phyloP scores from a whole-genome alignment of 92 coral and sea anemone species.

The Diadumene lineata region DNA sequence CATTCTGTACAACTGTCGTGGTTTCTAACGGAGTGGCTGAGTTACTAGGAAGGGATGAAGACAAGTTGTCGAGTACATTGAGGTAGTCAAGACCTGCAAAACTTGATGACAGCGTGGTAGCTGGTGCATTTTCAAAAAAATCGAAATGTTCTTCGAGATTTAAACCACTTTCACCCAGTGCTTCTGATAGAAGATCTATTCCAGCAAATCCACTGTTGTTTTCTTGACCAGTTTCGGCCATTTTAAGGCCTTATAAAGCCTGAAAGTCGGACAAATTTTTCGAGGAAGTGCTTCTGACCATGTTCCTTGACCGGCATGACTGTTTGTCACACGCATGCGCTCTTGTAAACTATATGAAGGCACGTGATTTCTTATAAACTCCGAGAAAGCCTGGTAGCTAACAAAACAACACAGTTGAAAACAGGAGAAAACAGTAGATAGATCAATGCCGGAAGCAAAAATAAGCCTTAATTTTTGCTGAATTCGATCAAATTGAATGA shows the following conservation, averaged over 20 bases:
- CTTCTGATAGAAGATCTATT: constrained; percentile 76
- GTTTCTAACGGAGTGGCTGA: constrained; percentile 7
- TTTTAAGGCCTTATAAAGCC: constrained; percentile 32
- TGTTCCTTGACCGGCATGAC: constrained; percentile 54
- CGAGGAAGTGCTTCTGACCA: constrained; percentile 18
- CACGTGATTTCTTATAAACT: constrained; percentile 24
- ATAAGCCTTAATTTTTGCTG: no score
- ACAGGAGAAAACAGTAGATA: no score
- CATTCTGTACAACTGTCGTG: background rate
- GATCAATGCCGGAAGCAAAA: no score
- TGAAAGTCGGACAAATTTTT: constrained; percentile 14
- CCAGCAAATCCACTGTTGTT: constrained; percentile 14
- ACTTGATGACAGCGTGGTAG: constrained; percentile 60
- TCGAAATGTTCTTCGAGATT: constrained; percentile 69
- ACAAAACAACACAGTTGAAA: no score
- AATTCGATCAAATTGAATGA: no score
- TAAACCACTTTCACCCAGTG: constrained; percentile 83
- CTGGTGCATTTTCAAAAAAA: constrained; percentile 56
- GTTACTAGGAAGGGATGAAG: constrained; percentile 19
- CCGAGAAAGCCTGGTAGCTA: constrained; percentile 1
- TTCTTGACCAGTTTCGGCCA: constrained; percentile 45
- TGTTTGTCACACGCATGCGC: constrained; percentile 21
- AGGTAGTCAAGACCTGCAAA: constrained; percentile 29
- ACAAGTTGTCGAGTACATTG: constrained; percentile 18
- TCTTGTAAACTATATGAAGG: background rate